Conservation (phyloP, 2,888 invertebrate species). For the Rapana venosa region DNA sequence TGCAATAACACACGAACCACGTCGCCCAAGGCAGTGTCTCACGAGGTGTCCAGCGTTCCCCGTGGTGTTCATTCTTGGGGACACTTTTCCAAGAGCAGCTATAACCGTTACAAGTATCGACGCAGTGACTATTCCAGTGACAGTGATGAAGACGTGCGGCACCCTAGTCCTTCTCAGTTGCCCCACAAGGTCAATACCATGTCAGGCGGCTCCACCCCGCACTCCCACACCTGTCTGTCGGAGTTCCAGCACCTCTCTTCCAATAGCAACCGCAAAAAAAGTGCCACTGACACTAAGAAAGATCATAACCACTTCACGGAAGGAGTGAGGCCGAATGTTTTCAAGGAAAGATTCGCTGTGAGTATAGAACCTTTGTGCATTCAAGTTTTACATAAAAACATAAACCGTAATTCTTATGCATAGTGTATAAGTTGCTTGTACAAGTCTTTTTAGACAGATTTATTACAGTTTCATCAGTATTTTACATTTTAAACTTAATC, state of each 20-base stretch:
- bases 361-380: slow-evolving; percentile 43
- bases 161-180: slow-evolving; percentile 33
- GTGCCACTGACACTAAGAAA: slow-evolving; percentile 43
- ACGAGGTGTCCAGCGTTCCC: slow-evolving; percentile 33
- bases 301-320: slow-evolving; percentile 44
- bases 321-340: slow-evolving; percentile 66
- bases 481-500: no score
- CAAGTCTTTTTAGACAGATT: no score
- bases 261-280: slow-evolving; percentile 36
- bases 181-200: slow-evolving; percentile 34
- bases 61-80: slow-evolving; percentile 66
- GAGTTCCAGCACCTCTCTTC: slow-evolving; percentile 34
- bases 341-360: slow-evolving; percentile 70
- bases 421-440: no score
- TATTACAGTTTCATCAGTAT: no score
- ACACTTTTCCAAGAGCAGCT: slow-evolving; percentile 63
- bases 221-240: slow-evolving; percentile 33
- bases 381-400: no score
- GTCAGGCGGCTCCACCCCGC: neutral
- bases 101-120: slow-evolving; percentile 67
- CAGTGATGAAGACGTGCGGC: slow-evolving; percentile 64
- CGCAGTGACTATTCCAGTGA: slow-evolving; percentile 72
- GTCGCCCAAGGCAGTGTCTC: neutral
- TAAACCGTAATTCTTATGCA: no score
- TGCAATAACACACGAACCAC: slow-evolving; percentile 22